phyloP scores from a whole-genome alignment of 1,140 invertebrate genomes.

The Idris sp. region DNA sequence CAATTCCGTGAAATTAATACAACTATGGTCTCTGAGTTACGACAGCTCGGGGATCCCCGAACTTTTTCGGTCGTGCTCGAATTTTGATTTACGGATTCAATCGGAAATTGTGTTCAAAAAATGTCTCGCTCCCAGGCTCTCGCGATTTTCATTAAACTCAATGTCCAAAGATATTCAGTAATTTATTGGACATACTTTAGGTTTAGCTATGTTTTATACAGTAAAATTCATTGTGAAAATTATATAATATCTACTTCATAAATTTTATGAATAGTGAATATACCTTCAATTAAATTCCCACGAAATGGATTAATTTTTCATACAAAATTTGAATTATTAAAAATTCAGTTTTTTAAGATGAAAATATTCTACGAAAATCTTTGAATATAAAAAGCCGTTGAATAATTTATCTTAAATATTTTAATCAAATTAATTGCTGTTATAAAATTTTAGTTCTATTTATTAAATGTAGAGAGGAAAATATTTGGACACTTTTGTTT shows the following conservation, averaged over 20 bases:
- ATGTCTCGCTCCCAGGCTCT: constrained; percentile 41
- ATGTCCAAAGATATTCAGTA: constrained; percentile 30
- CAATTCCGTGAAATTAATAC: constrained; percentile 64
- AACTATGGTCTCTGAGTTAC: constrained; percentile 45
- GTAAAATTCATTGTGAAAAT: constrained; percentile 36
- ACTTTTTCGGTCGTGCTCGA: constrained; percentile 32
- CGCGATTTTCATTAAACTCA: constrained; percentile 57
- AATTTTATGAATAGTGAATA: constrained; percentile 34
- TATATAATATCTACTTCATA: constrained; percentile 39
- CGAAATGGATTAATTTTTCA: constrained; percentile 1
- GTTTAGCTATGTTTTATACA: constrained; percentile 43
- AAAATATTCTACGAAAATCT: no score
- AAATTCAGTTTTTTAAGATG: no score
- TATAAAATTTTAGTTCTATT: no score
- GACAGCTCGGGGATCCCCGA: constrained; percentile 15
- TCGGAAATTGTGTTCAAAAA: constrained; percentile 54
- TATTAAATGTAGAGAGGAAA: no score
- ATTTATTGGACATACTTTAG: constrained; percentile 52
- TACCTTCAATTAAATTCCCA: constrained; percentile 17
- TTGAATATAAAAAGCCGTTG: no score
- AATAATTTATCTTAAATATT: no score
- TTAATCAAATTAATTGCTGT: no score
- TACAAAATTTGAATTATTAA: neutral
- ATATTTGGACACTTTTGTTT: neutral
- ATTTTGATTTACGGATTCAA: constrained; percentile 52